Percentiles rank a stretch among this genome's conserved stretches.
Conservation (phyloP, 2,113 vertebrate genomes). For the Garra rufa region DNA sequence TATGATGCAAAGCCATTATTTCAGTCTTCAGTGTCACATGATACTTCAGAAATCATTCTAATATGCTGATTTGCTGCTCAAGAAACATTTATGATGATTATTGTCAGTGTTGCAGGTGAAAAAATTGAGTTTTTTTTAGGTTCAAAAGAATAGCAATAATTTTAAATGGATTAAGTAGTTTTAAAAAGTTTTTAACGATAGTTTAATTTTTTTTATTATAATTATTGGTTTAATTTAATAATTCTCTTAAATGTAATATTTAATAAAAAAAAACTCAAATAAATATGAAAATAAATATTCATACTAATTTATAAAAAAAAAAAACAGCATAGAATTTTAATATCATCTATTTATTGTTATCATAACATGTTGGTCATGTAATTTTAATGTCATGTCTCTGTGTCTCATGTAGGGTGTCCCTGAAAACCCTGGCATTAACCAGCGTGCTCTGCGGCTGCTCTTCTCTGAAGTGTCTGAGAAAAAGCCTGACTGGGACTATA, state of each 20-base stretch:
- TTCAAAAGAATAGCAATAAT: no score
- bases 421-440: slow-evolving; percentile 93
- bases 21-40: neutral
- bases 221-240: neutral
- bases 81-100: neutral
- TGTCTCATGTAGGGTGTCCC: slow-evolving; percentile 77
- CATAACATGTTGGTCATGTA: neutral
- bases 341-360: neutral
- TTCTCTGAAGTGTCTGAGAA: slow-evolving; percentile 89
- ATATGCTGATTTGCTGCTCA: neutral
- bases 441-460: slow-evolving; percentile 90
- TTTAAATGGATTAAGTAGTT: no score
- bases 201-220: neutral
- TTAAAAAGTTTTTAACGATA: no score
- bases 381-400: neutral
- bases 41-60: neutral
- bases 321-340: neutral
- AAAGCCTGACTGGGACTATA: slow-evolving; percentile 86
- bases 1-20: neutral
- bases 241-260: neutral
- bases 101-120: no score
- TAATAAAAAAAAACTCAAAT: neutral
- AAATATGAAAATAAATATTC: neutral
- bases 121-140: no score
- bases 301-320: neutral